Percentiles rank a stretch among this genome's conserved stretches.
phyloP scores from a whole-genome alignment of 2,797 vertebrate genomes.

The Anomalospiza imberbis region DNA sequence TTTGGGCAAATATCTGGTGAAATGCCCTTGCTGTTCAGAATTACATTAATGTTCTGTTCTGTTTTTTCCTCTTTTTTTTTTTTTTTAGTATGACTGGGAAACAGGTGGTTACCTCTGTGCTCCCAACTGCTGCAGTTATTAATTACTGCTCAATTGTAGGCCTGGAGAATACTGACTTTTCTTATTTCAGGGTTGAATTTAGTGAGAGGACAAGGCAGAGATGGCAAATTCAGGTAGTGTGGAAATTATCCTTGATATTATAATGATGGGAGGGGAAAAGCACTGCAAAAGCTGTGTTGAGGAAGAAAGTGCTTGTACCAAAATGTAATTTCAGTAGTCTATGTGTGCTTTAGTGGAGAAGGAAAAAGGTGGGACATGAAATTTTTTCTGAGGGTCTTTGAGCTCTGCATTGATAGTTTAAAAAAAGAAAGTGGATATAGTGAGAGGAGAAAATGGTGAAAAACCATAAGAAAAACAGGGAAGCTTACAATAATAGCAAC shows the following conservation, averaged over 20 bases:
- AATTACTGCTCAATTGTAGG: slow-evolving; percentile 21
- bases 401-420: neutral
- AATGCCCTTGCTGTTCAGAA: slow-evolving; percentile 11
- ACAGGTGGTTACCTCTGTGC: slow-evolving; percentile 12
- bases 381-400: neutral
- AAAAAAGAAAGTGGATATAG: neutral
- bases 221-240: neutral
- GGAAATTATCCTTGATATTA: neutral
- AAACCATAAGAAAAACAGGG: neutral
- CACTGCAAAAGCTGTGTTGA: neutral
- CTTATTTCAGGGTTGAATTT: neutral
- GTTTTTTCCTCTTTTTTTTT: neutral
- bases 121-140: neutral
- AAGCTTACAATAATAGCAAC: neutral
- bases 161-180: neutral
- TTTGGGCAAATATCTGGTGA: slow-evolving; percentile 17
- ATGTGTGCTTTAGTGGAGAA: neutral
- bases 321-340: neutral
- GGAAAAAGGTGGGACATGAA: neutral
- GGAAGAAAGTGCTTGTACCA: neutral
- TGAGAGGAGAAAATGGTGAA: neutral
- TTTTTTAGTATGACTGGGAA: neutral
- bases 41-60: neutral
- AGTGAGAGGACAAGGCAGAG: neutral
- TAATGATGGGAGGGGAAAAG: neutral